A percentile compares a stretch with the other conserved stretches of the same genome.
Evolutionary conservation across 1,140 invertebrate genomes (phyloP).

Genomic region (Pseudomyrmex gracilis): DNA sequence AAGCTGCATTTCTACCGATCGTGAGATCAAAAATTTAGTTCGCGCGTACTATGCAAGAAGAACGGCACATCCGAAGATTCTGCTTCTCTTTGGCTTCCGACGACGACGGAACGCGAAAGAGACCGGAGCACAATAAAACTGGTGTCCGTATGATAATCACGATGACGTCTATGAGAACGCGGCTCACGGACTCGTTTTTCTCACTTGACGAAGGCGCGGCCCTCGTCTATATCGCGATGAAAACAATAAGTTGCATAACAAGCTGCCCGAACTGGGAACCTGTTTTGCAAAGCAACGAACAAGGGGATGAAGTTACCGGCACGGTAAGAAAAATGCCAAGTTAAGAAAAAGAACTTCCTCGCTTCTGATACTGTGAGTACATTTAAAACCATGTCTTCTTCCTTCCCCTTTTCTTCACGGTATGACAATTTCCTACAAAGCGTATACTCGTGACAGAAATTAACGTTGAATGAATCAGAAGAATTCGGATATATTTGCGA

Average conservation of each 20-base stretch:
- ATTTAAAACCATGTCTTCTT: no score
- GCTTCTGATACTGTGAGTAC: neutral
- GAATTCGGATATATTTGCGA: neutral
- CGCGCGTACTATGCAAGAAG: no score
- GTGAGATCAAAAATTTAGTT: no score
- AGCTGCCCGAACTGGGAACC: slow-evolving; percentile 70
- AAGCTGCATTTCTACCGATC: no score
- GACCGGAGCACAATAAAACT: slow-evolving; percentile 36
- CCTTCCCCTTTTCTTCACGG: no score
- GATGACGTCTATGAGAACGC: slow-evolving; percentile 48
- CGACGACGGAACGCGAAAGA: slow-evolving; percentile 48
- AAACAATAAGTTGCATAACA: slow-evolving; percentile 76
- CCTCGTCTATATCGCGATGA: slow-evolving; percentile 61
- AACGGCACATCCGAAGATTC: no score
- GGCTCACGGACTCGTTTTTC: slow-evolving; percentile 65
- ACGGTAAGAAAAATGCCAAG: slow-evolving; percentile 12
- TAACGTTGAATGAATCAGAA: neutral
- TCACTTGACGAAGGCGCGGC: slow-evolving; percentile 61
- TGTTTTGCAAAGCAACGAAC: slow-evolving; percentile 59
- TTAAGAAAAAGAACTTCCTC: slow-evolving; percentile 57
- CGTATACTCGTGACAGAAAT: neutral
- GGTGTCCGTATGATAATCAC: slow-evolving; percentile 52
- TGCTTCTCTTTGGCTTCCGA: no score
- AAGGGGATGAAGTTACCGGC: slow-evolving; percentile 48
- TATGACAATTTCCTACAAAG: no score